These are phyloP conservation scores for Neosilurus hyrtlii DNA, from an alignment of 2,797 vertebrate species.

Conservation along the genomic window DNA sequence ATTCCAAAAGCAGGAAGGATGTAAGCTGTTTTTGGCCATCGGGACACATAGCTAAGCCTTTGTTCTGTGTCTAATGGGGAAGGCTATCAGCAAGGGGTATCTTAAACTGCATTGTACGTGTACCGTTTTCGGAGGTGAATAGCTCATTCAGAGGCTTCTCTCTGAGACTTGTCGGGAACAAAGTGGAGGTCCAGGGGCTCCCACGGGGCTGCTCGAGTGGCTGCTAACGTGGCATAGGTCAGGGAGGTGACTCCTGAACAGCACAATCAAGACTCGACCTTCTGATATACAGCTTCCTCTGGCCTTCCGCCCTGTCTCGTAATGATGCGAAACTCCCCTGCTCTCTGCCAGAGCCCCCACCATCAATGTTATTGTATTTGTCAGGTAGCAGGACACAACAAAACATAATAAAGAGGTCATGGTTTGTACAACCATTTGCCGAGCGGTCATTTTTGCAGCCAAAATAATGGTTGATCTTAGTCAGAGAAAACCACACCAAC, in stretches of 20 bases:
- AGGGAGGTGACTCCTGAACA: slow-evolving; percentile 74
- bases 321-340: slow-evolving; percentile 54
- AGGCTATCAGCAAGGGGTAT: slow-evolving; percentile 74
- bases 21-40: slow-evolving; percentile 77
- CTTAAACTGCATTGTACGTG: slow-evolving; percentile 74
- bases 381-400: slow-evolving; percentile 31
- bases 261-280: slow-evolving; percentile 77
- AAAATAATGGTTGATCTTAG: background rate
- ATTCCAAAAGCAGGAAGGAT: slow-evolving; percentile 77
- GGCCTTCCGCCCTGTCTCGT: slow-evolving; percentile 65
- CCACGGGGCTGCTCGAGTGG: slow-evolving; percentile 58
- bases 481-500: background rate
- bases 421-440: background rate
- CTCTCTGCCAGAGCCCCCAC: slow-evolving; percentile 29
- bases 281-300: slow-evolving; percentile 83
- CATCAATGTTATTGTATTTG: slow-evolving; percentile 36
- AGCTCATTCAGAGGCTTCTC: slow-evolving; percentile 64
- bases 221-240: slow-evolving; percentile 84
- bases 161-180: slow-evolving; percentile 61
- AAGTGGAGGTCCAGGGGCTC: slow-evolving; percentile 60
- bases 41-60: slow-evolving; percentile 65
- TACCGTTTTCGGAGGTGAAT: slow-evolving; percentile 65
- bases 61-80: slow-evolving; percentile 70
- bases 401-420: slow-evolving; percentile 9
- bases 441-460: slow-evolving; percentile 10